Percentiles rank a stretch among this genome's conserved stretches.
Evolutionary conservation across 2,888 invertebrate species (phyloP).

Genomic region (Diarsia mendica): DNA sequence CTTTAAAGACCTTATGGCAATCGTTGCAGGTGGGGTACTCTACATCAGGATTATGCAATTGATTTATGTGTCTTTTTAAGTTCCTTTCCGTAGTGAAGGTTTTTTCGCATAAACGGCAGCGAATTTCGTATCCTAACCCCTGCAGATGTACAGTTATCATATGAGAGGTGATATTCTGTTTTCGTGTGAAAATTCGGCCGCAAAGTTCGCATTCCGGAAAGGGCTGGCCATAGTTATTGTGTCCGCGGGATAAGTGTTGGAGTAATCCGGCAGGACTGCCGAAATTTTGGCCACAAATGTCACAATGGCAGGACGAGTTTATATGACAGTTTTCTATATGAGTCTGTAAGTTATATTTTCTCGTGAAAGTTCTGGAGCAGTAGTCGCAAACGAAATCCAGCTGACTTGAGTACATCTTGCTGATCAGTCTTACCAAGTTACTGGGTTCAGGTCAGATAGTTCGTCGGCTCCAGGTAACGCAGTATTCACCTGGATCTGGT

Average conservation of each 20-base stretch:
- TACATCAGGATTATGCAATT: constrained; percentile 78
- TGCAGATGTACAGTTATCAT: constrained; percentile 83
- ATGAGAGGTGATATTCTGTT: constrained; percentile 83
- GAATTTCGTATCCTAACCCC: constrained; percentile 71
- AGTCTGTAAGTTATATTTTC: constrained; percentile 82
- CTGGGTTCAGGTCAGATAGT: neutral
- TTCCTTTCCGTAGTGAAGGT: constrained; percentile 80
- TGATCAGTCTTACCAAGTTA: neutral
- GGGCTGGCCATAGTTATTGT: constrained; percentile 76
- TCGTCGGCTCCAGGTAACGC: neutral
- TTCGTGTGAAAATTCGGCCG: constrained; percentile 81
- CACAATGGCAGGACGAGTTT: constrained; percentile 75
- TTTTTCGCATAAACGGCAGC: constrained; percentile 76
- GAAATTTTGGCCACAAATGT: constrained; percentile 78
- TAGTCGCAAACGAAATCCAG: constrained; percentile 80
- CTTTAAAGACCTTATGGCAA: constrained; percentile 78
- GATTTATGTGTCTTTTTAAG: constrained; percentile 78
- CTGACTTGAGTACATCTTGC: constrained; percentile 65
- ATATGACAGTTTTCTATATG: constrained; percentile 84
- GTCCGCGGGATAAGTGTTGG: constrained; percentile 77
- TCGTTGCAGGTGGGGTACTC: constrained; percentile 78
- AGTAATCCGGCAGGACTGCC: constrained; percentile 78
- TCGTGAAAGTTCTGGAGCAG: constrained; percentile 80
- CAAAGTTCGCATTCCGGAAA: constrained; percentile 84
- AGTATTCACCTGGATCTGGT: neutral